phyloP scores from a whole-genome alignment of 2,113 vertebrate species.

The Alces alces region DNA sequence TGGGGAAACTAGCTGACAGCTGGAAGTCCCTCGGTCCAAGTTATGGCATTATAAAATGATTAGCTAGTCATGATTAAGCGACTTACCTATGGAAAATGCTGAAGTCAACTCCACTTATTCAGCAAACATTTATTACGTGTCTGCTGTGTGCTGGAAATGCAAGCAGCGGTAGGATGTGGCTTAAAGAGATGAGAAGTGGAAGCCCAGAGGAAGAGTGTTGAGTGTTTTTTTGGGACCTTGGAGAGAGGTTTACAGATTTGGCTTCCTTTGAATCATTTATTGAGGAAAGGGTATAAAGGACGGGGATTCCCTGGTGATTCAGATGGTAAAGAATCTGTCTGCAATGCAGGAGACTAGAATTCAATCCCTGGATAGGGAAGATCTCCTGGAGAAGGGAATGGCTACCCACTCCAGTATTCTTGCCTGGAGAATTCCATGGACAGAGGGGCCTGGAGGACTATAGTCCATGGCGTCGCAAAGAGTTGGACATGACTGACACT shows the following conservation, averaged over 20 bases:
- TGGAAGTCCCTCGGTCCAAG: background rate
- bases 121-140: background rate
- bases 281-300: background rate
- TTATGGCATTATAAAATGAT: background rate
- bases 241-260: background rate
- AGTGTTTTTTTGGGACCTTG: background rate
- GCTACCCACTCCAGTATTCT: background rate
- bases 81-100: background rate
- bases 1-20: background rate
- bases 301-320: background rate
- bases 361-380: background rate
- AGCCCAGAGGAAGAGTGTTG: background rate
- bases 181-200: background rate
- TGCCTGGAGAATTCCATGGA: background rate
- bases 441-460: background rate
- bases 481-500: background rate
- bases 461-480: background rate
- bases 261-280: background rate
- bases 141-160: background rate
- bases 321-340: background rate
- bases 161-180: background rate
- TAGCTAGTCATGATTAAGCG: background rate
- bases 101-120: background rate
- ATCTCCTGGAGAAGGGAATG: background rate
- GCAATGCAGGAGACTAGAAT: background rate